These are phyloP conservation scores for Brachystomella parvula DNA, from an alignment of 1,140 invertebrate genomes.

Conservation along the genomic window DNA sequence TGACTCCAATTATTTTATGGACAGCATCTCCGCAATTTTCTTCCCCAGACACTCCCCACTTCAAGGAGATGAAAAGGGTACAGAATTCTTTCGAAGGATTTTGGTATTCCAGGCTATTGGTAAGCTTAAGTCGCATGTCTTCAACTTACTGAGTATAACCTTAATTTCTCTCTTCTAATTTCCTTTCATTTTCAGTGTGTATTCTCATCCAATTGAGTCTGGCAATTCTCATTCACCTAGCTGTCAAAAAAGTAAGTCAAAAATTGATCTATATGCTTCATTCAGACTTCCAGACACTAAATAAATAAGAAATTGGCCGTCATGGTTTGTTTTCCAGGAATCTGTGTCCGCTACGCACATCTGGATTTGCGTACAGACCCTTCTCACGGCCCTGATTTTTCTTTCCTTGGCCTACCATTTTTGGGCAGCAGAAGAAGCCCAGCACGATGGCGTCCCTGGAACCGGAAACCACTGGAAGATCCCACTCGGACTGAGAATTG, in stretches of 20 bases:
- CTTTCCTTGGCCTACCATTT: too few relatives aligned
- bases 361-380: background rate
- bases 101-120: background rate
- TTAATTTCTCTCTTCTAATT: background rate
- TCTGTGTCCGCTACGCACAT: background rate
- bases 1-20: background rate
- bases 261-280: too few relatives aligned
- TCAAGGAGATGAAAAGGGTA: background rate
- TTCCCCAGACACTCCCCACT: background rate
- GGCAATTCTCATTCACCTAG: background rate
- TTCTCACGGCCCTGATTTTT: background rate
- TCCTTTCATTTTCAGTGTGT: background rate
- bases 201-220: background rate
- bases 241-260: background rate
- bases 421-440: too few relatives aligned
- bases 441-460: too few relatives aligned
- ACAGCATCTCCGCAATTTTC: background rate
- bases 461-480: too few relatives aligned
- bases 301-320: background rate
- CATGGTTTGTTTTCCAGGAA: background rate
- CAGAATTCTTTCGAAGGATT: background rate
- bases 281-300: background rate
- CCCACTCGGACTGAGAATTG: too few relatives aligned
- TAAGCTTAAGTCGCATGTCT: background rate
- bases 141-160: background rate